A percentile compares a stretch with the other conserved stretches of the same genome.
Evolutionary conservation across 2,888 invertebrate genomes (phyloP).

Genomic region (Colostygia pectinataria): DNA sequence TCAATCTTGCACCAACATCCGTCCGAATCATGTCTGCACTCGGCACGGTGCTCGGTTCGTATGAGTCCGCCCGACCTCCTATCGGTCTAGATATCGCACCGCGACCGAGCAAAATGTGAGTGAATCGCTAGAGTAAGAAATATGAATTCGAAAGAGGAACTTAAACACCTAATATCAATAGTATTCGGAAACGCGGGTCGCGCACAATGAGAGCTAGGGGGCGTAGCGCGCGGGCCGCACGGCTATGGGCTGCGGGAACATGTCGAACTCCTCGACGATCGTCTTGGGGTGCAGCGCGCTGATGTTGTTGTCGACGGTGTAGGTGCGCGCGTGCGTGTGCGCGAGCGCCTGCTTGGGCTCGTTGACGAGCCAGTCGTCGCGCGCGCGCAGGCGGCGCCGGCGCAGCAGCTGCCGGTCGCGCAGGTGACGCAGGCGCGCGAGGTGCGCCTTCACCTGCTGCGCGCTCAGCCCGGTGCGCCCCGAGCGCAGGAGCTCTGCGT

Average conservation of each 20-base stretch:
- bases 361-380: slow-evolving; percentile 67
- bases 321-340: slow-evolving; percentile 78
- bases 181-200: slow-evolving; percentile 3
- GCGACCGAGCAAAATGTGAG: background rate
- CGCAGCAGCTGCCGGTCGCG: slow-evolving; percentile 71
- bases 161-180: slow-evolving; percentile 33
- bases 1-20: slow-evolving; percentile 15
- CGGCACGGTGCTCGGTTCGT: background rate
- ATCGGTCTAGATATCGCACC: background rate
- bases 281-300: slow-evolving; percentile 83
- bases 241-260: slow-evolving; percentile 54
- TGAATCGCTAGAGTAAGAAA: slow-evolving; percentile 21
- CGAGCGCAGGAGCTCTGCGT: slow-evolving; percentile 68
- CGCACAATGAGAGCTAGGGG: too few species aligned
- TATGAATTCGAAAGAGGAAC: slow-evolving; percentile 24
- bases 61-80: background rate
- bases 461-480: slow-evolving; percentile 69
- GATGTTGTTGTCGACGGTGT: slow-evolving; percentile 77
- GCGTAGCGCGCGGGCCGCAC: slow-evolving; percentile 46
- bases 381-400: slow-evolving; percentile 52
- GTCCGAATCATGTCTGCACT: background rate
- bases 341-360: slow-evolving; percentile 63
- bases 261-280: slow-evolving; percentile 81
- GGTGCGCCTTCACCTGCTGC: slow-evolving; percentile 66
- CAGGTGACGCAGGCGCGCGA: slow-evolving; percentile 65